Evolutionary conservation across 2,888 invertebrate species (phyloP).

Genomic region (Aelia acuminata): DNA sequence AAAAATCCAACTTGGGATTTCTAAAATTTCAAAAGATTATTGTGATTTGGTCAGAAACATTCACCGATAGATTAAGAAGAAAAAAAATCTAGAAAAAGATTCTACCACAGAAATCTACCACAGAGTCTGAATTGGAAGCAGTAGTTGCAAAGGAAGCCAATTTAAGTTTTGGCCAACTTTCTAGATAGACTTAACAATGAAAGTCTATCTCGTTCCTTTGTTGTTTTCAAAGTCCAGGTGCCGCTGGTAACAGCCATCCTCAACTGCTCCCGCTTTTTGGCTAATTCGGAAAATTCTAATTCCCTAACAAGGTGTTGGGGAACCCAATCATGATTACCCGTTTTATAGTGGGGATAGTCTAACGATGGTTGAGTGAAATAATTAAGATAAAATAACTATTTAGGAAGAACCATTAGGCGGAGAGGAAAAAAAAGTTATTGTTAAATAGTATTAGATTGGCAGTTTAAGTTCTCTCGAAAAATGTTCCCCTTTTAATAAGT

Average conservation of each 20-base stretch:
- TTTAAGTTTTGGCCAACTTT: slow-evolving; percentile 22
- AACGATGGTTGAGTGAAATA: background rate
- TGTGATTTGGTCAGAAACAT: too few species aligned
- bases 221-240: background rate
- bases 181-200: slow-evolving; percentile 39
- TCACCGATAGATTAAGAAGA: background rate
- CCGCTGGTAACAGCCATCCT: background rate
- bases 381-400: background rate
- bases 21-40: too few species aligned
- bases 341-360: background rate
- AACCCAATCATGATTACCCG: background rate
- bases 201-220: slow-evolving; percentile 37
- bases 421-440: too few species aligned
- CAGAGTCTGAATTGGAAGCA: background rate
- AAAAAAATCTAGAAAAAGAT: background rate
- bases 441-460: too few species aligned
- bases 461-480: too few species aligned
- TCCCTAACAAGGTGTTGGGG: background rate
- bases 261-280: background rate
- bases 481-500: too few species aligned
- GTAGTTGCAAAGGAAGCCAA: slow-evolving; percentile 29
- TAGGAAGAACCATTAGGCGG: background rate
- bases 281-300: background rate
- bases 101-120: background rate
- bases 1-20: too few species aligned